phyloP scores from a whole-genome alignment of 1,140 invertebrate species.

The Cotesia typhae region DNA sequence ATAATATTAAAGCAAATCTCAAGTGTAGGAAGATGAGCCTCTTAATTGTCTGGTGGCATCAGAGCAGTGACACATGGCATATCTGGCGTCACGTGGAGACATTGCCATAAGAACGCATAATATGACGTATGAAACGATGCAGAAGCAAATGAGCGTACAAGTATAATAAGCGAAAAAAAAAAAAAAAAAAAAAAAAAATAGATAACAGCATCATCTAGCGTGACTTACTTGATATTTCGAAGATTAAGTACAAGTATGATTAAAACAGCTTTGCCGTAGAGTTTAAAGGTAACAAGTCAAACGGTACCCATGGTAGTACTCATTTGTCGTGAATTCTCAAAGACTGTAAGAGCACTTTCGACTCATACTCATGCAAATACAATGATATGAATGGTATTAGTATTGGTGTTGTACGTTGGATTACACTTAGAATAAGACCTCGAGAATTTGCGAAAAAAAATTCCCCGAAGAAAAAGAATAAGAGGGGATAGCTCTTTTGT shows the following conservation, averaged over 20 bases:
- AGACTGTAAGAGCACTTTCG: too few relatives aligned
- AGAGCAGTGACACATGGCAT: constrained; percentile 52
- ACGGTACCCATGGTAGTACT: too few relatives aligned
- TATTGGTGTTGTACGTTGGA: not conserved
- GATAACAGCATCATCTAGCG: too few relatives aligned
- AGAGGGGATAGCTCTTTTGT: constrained; percentile 54
- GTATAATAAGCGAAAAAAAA: too few relatives aligned
- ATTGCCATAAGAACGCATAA: not conserved
- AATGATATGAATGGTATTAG: not conserved
- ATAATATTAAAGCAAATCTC: constrained; percentile 18
- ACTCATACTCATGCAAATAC: too few relatives aligned
- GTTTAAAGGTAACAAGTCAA: too few relatives aligned
- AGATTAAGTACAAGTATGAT: too few relatives aligned
- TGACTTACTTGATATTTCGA: too few relatives aligned
- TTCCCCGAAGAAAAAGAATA: constrained; percentile 1
- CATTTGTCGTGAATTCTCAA: too few relatives aligned
- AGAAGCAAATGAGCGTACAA: constrained; percentile 40
- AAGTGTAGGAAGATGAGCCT: constrained; percentile 43
- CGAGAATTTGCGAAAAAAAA: constrained; percentile 15
- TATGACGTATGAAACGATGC: constrained; percentile 18
- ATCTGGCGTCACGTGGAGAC: constrained; percentile 31
- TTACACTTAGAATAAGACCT: constrained; percentile 17
- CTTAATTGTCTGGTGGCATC: constrained; percentile 61
- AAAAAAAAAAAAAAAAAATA: too few relatives aligned
- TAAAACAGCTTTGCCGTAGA: too few relatives aligned